Base-by-base conservation (phyloP, 2,888 invertebrate genomes). In the Xylophagus ater region DNA sequence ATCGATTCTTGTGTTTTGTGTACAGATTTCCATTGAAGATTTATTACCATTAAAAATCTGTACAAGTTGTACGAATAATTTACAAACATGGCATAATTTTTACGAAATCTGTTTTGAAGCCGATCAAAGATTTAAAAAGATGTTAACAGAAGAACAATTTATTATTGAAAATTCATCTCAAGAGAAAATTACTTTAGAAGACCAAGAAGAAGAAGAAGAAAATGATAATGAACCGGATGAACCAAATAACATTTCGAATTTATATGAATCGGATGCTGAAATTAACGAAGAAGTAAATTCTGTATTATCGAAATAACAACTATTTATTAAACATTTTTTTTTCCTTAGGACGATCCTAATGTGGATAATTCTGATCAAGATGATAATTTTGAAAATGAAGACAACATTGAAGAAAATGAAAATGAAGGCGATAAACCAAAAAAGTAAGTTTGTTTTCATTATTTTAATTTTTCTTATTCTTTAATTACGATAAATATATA, bases 21-120 rank as follows among this genome's bases (percentile, higher is more conserved):
- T 31, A n/a, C 26, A 41, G 40, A 12, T 37, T 5, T 29, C 37
- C 4, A 28, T 36, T n/a, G 44, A 38, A 4, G 40, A 40, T 33
- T 15, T 24, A 7, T 26, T 43, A 18, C 43, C 43, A 10, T 4
- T 35, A 33, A 56, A 56, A 46, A 10, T 34, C 4, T 43, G 43
- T 26, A 15, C 28, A 2, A 34, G 29, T 19, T 43, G 43, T 21
- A 15, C 34, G 4, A 40, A 40, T 21, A 29, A 29, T 5, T 19
- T 43, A 3, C 4, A 29, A 8, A 30, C 33, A 3, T 43, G 43
- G 43, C 37, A 43, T 13, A 15, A 40, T n/a, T 34, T 43, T 17
- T 34, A 37, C 17, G 31, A 40, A 25, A 25, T 24, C 26, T 43
- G 43, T 26, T 15, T 28, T 3, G 37, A 37, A 10, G 37, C 37